phyloP scores from a whole-genome alignment of 2,113 vertebrate genomes.

The Columba livia region DNA sequence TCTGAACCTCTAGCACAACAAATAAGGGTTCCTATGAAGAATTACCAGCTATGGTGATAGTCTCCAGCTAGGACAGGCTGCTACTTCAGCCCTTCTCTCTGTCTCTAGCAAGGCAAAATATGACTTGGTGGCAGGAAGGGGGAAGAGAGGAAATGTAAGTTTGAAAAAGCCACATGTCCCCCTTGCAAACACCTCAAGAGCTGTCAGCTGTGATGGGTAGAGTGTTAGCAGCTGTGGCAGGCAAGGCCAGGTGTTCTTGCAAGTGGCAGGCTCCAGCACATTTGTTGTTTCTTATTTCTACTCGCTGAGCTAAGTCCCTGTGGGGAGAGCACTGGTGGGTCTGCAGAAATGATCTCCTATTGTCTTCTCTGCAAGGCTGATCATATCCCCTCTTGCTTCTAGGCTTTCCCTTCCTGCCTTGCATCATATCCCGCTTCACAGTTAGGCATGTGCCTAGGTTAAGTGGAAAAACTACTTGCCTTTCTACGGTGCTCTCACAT shows the following conservation, averaged over 20 bases:
- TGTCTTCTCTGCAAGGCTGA: constrained; percentile 1
- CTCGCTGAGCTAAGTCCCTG: not conserved
- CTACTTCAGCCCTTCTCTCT: not conserved
- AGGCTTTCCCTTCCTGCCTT: constrained; percentile 27
- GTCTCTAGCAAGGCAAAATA: not conserved
- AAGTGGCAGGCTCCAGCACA: not conserved
- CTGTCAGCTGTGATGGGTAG: constrained; percentile 12
- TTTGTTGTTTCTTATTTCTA: constrained; percentile 43
- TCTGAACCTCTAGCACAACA: not conserved
- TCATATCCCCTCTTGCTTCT: not conserved
- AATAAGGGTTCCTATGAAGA: not conserved
- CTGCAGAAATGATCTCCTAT: constrained; percentile 28
- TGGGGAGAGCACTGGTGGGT: not conserved
- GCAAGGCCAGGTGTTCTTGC: constrained; percentile 32
- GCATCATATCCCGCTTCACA: not conserved
- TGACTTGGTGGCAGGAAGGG: not conserved
- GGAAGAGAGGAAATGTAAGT: not conserved
- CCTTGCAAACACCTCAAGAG: not conserved
- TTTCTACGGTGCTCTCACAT: not conserved
- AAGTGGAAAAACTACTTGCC: constrained; percentile 11
- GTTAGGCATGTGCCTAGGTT: not conserved
- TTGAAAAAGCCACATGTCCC: not conserved
- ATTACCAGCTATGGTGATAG: not conserved
- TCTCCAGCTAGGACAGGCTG: not conserved
- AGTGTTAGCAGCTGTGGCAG: constrained; percentile 6